Base-by-base conservation (phyloP, 2,888 invertebrate species). In the Syrista parreyssii region DNA sequence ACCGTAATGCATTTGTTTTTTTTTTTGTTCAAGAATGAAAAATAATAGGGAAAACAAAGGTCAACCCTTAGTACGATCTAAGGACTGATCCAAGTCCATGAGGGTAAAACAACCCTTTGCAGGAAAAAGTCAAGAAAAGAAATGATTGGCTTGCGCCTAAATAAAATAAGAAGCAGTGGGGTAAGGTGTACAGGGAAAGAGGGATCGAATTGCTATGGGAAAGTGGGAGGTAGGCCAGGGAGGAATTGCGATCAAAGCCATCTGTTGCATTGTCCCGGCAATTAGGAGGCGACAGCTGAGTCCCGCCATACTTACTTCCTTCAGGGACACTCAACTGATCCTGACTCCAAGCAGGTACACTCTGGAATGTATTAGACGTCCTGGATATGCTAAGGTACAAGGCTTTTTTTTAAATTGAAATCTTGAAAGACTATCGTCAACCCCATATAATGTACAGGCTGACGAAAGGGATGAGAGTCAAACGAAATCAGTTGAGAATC, bases 241-340 rank as follows among this genome's bases (percentile, higher is more conserved):
- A 86, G 89, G 89, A 84, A 86, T 91, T 87, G 91, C 90, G 91
- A 91, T 91, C 91, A 91, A 91, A 91, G 89, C 90, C 91, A 91
- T 91, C 91, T 91, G 91, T 91, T 91, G 91, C 91, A 91, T 91
- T 91, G 91, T 91, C 91, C 91, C 89, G 89, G 91, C 91, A 91
- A 91, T 91, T 91, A 91, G 91, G 90, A 91, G 89, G 91, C 91
- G 91, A 91, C 91, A 91, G 91, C 91, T 91, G 91, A 91, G 90
- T 90, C 88, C 87, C 89, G 85, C 85, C 87, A 88, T 88, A 89
- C 90, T 90, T 90, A 89, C 89, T 90, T 89, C 87, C 88, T 86
- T 77, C 90, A 89, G 89, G 83, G 89, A 86, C 85, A 88, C 90
- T 90, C 91, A 89, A 88, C 55, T 55, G 55, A 55, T 23, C 55